Conservation (phyloP, 2,113 vertebrate species). For the Odobenus rosmarus region DNA sequence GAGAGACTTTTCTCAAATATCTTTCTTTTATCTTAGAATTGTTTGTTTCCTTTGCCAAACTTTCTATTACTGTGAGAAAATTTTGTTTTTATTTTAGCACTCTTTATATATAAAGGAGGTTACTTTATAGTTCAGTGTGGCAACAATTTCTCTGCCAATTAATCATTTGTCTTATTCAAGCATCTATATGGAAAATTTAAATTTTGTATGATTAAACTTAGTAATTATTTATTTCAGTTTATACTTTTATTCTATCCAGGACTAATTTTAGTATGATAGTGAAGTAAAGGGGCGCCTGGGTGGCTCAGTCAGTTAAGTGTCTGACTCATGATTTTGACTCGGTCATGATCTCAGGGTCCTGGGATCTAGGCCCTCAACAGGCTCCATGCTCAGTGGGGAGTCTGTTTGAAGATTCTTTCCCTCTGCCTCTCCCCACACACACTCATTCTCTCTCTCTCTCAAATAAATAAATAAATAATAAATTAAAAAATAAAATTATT, state of each 20-base stretch:
- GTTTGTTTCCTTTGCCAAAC: neutral
- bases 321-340: neutral
- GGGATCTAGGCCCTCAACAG: neutral
- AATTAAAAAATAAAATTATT: neutral
- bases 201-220: neutral
- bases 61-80: neutral
- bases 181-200: neutral
- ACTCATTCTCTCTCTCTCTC: neutral
- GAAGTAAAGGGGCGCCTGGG: neutral
- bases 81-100: neutral
- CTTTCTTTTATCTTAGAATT: neutral
- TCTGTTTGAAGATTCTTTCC: neutral
- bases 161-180: neutral
- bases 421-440: neutral
- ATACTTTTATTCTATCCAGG: neutral
- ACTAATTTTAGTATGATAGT: conserved; percentile 29
- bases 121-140: neutral
- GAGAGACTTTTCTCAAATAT: neutral
- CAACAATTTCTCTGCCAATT: neutral
- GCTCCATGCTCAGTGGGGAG: neutral
- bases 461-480: neutral
- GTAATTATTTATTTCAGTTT: neutral
- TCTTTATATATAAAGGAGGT: neutral
- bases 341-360: neutral
- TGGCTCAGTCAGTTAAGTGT: neutral